phyloP scores from a whole-genome alignment of 2,888 invertebrate species.

The Himalopsyche anomala region DNA sequence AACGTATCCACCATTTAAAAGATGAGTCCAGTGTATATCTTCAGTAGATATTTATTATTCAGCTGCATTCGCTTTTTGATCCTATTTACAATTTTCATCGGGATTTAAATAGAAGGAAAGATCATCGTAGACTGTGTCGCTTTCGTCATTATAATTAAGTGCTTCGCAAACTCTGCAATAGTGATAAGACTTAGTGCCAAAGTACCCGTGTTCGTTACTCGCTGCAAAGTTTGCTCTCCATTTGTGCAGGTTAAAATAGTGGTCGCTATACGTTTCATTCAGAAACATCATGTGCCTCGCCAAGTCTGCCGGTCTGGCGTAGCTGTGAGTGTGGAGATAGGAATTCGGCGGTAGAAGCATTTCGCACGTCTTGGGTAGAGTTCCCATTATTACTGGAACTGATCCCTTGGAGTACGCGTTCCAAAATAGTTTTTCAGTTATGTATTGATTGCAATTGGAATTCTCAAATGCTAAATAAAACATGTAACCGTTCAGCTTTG shows the following conservation, averaged over 20 bases:
- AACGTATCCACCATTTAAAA: too few relatives aligned
- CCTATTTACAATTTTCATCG: constrained; percentile 68
- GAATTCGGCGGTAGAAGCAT: constrained; percentile 80
- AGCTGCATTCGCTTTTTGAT: constrained; percentile 24
- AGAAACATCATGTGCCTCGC: constrained; percentile 76
- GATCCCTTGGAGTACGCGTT: constrained; percentile 80
- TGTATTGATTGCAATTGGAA: constrained; percentile 81
- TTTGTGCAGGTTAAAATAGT: constrained; percentile 73
- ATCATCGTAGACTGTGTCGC: constrained; percentile 70
- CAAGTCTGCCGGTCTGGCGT: constrained; percentile 73
- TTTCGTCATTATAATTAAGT: constrained; percentile 74
- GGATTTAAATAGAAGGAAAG: constrained; percentile 71
- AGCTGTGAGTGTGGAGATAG: constrained; percentile 79
- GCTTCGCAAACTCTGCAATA: constrained; percentile 79
- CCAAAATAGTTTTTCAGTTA: constrained; percentile 84
- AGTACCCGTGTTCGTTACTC: constrained; percentile 83
- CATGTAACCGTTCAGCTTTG: constrained; percentile 76
- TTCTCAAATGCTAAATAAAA: constrained; percentile 86
- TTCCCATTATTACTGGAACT: constrained; percentile 82
- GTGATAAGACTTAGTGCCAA: constrained; percentile 78
- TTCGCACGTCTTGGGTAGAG: constrained; percentile 72
- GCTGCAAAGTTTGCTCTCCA: constrained; percentile 80
- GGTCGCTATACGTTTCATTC: constrained; percentile 71
- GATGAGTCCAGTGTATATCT: too few relatives aligned
- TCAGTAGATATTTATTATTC: neutral